phyloP scores from a whole-genome alignment of 2,888 invertebrate genomes.

The Tridacna crocea region DNA sequence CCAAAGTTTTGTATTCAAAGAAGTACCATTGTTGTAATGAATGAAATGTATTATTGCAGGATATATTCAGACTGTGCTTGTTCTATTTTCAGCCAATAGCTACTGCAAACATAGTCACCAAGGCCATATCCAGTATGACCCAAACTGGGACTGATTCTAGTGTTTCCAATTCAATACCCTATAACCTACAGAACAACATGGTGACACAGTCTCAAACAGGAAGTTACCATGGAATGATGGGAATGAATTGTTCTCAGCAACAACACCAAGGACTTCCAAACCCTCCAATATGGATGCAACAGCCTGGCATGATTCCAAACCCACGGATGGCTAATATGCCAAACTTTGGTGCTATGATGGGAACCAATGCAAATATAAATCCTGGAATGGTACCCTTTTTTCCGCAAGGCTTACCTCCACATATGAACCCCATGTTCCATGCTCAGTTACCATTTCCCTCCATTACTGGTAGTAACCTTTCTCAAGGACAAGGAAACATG shows the following conservation, averaged over 20 bases:
- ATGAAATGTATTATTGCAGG: too few species aligned
- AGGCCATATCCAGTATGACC: constrained; percentile 32
- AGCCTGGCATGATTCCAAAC: constrained; percentile 39
- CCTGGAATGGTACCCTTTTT: constrained; percentile 20
- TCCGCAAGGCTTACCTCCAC: constrained; percentile 30
- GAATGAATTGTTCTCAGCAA: constrained; percentile 28
- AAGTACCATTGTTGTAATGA: too few species aligned
- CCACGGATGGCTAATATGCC: constrained; percentile 34
- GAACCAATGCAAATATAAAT: constrained; percentile 8
- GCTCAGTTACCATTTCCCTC: constrained; percentile 11
- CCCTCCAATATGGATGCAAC: constrained; percentile 25
- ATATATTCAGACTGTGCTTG: not conserved
- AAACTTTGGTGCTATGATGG: constrained; percentile 22
- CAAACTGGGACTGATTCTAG: not conserved
- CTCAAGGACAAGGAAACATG: not conserved
- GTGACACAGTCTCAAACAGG: constrained; percentile 42
- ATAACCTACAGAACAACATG: constrained; percentile 6
- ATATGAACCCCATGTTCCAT: constrained; percentile 35
- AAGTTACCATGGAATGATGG: constrained; percentile 34
- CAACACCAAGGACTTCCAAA: constrained; percentile 40
- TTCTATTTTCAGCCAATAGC: constrained; percentile 59
- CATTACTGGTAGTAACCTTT: not conserved
- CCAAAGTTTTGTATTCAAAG: too few species aligned
- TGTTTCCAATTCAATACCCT: constrained; percentile 15
- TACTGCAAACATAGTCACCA: constrained; percentile 56